A percentile compares a stretch with the other conserved stretches of the same genome.
phyloP scores from a whole-genome alignment of 2,888 invertebrate genomes.

The Stenolophus ochropezus region DNA sequence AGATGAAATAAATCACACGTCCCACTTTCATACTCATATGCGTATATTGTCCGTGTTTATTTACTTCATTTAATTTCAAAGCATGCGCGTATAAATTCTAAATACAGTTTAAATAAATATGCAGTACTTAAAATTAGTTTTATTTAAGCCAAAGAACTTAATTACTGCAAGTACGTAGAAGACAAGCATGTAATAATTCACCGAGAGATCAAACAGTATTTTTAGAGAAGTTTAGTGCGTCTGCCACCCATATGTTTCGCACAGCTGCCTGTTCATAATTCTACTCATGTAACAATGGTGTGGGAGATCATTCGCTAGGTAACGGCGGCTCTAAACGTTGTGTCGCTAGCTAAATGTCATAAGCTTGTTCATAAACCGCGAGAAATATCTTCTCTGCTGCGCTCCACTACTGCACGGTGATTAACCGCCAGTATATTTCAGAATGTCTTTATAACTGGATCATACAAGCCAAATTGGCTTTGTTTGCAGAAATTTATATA shows the following conservation, averaged over 20 bases:
- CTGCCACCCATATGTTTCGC: conserved; percentile 30
- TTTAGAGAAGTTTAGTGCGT: conserved; percentile 10
- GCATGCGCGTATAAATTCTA: no score
- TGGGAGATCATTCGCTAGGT: conserved; percentile 24
- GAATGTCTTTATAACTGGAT: neutral
- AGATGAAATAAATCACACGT: no score
- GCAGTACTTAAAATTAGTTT: no score
- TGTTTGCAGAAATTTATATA: neutral
- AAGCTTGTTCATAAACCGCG: conserved; percentile 2
- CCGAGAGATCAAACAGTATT: neutral
- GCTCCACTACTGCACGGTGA: neutral
- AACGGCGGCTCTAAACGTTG: conserved; percentile 2
- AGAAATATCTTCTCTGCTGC: conserved; percentile 8
- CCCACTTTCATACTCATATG: no score
- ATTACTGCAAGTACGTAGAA: neutral
- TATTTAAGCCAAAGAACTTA: neutral
- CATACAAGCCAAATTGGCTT: neutral
- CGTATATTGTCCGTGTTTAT: no score
- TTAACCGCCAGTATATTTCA: neutral
- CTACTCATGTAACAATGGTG: conserved; percentile 15
- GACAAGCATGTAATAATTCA: neutral
- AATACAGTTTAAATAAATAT: no score
- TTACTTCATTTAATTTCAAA: no score
- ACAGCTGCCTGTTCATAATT: conserved; percentile 29
- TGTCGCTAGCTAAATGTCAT: conserved; percentile 27